A percentile compares a stretch with the other conserved stretches of the same genome.
Conservation (phyloP, 2,113 vertebrate genomes). For the Dromiciops gliroides region DNA sequence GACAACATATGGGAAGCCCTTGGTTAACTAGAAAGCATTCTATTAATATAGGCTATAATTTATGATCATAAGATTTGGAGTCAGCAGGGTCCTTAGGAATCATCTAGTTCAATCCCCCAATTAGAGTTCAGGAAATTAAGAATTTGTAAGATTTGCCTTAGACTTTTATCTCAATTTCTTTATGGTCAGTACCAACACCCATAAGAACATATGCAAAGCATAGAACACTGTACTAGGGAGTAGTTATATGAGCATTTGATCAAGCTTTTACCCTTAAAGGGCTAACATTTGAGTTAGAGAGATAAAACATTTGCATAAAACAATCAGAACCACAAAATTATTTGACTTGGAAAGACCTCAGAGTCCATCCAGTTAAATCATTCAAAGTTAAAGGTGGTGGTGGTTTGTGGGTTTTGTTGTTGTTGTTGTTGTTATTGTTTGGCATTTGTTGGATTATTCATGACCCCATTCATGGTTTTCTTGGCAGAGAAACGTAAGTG, state of each 20-base stretch:
- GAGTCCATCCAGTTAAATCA: neutral
- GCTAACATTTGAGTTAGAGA: too few species aligned
- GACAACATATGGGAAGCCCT: neutral
- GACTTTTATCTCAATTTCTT: neutral
- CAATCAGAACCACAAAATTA: neutral
- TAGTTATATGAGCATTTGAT: neutral
- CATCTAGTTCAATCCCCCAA: neutral
- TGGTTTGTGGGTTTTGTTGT: neutral
- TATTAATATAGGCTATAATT: neutral
- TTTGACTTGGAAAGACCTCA: neutral
- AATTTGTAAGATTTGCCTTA: neutral
- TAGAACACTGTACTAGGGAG: neutral
- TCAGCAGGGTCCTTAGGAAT: neutral
- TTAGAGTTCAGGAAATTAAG: neutral
- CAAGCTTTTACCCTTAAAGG: neutral
- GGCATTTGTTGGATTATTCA: neutral
- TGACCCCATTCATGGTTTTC: neutral
- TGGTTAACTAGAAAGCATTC: neutral
- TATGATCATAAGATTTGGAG: neutral
- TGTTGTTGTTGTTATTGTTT: too few species aligned
- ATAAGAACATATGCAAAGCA: neutral
- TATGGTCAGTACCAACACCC: neutral
- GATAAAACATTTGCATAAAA: neutral
- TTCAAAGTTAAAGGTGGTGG: neutral
- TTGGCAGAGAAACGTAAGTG: neutral